Evolutionary conservation across 2,113 vertebrate genomes (phyloP).

Genomic region (Cranoglanis bouderius): DNA sequence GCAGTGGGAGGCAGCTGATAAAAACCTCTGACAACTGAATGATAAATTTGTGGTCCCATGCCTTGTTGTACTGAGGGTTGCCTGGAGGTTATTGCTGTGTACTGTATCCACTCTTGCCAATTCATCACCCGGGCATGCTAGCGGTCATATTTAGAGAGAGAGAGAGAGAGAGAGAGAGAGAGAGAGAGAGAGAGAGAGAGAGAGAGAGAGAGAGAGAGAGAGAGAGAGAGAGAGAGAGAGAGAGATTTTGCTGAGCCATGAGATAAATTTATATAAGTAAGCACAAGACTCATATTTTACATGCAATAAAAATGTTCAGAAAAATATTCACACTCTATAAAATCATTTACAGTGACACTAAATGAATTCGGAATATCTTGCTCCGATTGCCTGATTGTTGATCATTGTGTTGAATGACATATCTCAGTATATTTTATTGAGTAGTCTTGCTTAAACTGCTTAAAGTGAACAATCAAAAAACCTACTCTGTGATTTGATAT

Average conservation of each 20-base stretch:
- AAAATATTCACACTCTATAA: not conserved
- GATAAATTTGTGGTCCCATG: conserved; percentile 71
- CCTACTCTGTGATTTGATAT: not conserved
- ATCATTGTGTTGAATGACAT: no score
- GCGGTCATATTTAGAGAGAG: conserved; percentile 54
- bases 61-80: conserved; percentile 64
- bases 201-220: conserved; percentile 59
- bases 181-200: conserved; percentile 57
- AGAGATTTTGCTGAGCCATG: conserved; percentile 41
- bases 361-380: not conserved
- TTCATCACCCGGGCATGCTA: conserved; percentile 72
- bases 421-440: not conserved
- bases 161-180: conserved; percentile 36
- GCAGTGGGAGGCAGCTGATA: conserved; percentile 69
- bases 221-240: conserved; percentile 55
- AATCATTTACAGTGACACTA: not conserved
- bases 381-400: no score
- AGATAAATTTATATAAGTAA: conserved; percentile 20
- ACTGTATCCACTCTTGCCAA: conserved; percentile 71
- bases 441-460: not conserved
- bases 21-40: conserved; percentile 76
- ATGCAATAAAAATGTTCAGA: not conserved
- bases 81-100: conserved; percentile 79
- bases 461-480: not conserved
- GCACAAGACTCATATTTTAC: conserved; percentile 7